Percentiles rank a stretch among this genome's conserved stretches.
These are phyloP conservation scores for Sebastes schlegelii DNA, from an alignment of 2,113 vertebrate species.

Conservation along the genomic window DNA sequence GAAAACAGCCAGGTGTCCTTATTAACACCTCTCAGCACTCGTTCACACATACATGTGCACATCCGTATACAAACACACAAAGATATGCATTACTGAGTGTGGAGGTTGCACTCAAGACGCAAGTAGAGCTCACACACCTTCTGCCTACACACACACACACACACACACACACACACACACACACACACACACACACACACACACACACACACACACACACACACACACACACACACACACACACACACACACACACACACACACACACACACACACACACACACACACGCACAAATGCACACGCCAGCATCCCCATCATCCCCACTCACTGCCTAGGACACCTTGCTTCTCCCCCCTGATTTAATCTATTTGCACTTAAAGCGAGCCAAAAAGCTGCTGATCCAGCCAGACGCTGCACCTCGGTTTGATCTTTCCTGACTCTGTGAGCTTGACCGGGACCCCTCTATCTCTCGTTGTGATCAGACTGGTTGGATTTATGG, in stretches of 20 bases:
- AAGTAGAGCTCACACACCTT: not conserved
- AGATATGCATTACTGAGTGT: not conserved
- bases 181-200: not conserved
- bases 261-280: not conserved
- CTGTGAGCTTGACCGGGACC: slow-evolving; percentile 21
- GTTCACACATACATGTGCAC: slow-evolving; percentile 3
- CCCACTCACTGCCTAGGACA: slow-evolving; percentile 38
- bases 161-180: not conserved
- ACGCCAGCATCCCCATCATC: slow-evolving; percentile 28
- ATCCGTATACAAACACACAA: slow-evolving; percentile 18
- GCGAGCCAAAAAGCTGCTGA: slow-evolving; percentile 72
- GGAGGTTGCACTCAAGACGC: no score
- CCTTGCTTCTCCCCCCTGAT: slow-evolving; percentile 54
- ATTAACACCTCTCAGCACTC: slow-evolving; percentile 42
- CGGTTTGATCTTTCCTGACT: slow-evolving; percentile 69
- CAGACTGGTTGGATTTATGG: slow-evolving; percentile 40
- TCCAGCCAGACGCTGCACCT: slow-evolving; percentile 62
- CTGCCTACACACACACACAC: not conserved
- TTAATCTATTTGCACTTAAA: slow-evolving; percentile 73
- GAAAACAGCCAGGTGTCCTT: slow-evolving; percentile 26
- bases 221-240: not conserved
- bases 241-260: slow-evolving; percentile 6
- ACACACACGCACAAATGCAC: not conserved
- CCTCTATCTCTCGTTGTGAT: slow-evolving; percentile 26
- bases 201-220: slow-evolving; percentile 3